Evolutionary conservation across 2,113 vertebrate genomes (phyloP).

Genomic region (Diadophis punctatus): DNA sequence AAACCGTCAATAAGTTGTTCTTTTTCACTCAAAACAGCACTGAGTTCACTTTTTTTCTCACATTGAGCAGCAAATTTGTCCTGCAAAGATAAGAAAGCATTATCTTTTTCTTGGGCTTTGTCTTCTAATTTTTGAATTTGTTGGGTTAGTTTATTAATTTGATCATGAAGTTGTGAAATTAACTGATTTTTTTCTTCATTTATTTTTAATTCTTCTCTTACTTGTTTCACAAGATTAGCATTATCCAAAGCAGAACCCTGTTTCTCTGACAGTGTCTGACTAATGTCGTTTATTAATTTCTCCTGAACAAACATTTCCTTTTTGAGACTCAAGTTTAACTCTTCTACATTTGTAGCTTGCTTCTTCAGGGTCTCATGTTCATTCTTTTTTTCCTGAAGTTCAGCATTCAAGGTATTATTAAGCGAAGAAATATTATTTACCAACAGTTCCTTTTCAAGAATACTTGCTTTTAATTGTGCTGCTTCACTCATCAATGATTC

Average conservation of each 20-base stretch:
- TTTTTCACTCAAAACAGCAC: constrained; percentile 57
- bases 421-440: constrained; percentile 47
- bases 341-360: constrained; percentile 64
- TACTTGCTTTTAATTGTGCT: constrained; percentile 50
- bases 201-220: constrained; percentile 62
- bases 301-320: constrained; percentile 60
- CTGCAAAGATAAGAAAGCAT: constrained; percentile 71
- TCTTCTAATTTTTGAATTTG: constrained; percentile 52
- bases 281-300: constrained; percentile 58
- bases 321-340: constrained; percentile 59
- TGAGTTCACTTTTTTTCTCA: constrained; percentile 61
- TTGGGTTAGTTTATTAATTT: constrained; percentile 49
- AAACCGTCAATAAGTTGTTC: constrained; percentile 65
- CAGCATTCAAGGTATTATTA: constrained; percentile 57
- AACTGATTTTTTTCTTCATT: constrained; percentile 62
- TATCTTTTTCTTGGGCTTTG: constrained; percentile 59
- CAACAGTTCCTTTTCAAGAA: constrained; percentile 69
- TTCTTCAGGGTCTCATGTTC: constrained; percentile 71
- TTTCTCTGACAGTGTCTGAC: constrained; percentile 60
- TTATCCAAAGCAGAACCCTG: constrained; percentile 58
- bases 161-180: constrained; percentile 65
- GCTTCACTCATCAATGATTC: constrained; percentile 66
- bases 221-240: constrained; percentile 53
- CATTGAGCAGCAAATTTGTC: constrained; percentile 66
- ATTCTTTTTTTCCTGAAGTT: constrained; percentile 67